These are phyloP conservation scores for Periphyllus acericola DNA, from an alignment of 2,888 invertebrate genomes.

Conservation along the genomic window DNA sequence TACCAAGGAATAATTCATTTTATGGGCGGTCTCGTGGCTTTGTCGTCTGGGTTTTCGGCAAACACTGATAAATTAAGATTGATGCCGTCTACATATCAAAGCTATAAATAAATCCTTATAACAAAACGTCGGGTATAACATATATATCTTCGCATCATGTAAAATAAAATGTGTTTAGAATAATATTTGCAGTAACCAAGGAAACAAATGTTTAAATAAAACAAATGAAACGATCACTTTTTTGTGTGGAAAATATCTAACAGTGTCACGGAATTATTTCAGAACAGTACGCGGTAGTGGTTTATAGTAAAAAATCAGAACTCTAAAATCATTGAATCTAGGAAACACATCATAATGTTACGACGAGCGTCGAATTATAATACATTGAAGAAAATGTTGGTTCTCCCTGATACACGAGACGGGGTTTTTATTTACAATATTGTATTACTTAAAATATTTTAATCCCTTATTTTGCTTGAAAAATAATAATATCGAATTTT, in stretches of 20 bases:
- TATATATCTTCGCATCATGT: background rate
- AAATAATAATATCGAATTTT: too few relatives aligned
- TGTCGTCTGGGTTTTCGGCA: slow-evolving; percentile 38
- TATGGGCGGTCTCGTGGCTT: slow-evolving; percentile 35
- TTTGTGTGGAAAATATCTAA: background rate
- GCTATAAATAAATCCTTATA: slow-evolving; percentile 39
- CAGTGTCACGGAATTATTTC: too few relatives aligned
- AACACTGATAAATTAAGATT: slow-evolving; percentile 59
- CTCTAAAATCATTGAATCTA: too few relatives aligned
- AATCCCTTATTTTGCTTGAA: too few relatives aligned
- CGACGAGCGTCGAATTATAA: too few relatives aligned
- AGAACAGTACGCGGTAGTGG: too few relatives aligned
- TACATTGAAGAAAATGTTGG: too few relatives aligned
- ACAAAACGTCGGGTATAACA: background rate
- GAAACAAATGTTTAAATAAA: background rate
- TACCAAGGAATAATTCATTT: slow-evolving; percentile 48
- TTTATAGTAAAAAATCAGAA: too few relatives aligned
- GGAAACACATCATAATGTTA: too few relatives aligned
- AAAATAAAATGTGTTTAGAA: slow-evolving; percentile 19
- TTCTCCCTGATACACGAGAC: too few relatives aligned
- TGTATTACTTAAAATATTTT: too few relatives aligned
- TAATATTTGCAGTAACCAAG: background rate
- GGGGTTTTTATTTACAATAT: too few relatives aligned
- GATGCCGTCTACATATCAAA: slow-evolving; percentile 45
- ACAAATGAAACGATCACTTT: background rate